These are phyloP conservation scores for Lottia gigantea DNA, from an alignment of 2,888 invertebrate genomes.

Conservation along the genomic window DNA sequence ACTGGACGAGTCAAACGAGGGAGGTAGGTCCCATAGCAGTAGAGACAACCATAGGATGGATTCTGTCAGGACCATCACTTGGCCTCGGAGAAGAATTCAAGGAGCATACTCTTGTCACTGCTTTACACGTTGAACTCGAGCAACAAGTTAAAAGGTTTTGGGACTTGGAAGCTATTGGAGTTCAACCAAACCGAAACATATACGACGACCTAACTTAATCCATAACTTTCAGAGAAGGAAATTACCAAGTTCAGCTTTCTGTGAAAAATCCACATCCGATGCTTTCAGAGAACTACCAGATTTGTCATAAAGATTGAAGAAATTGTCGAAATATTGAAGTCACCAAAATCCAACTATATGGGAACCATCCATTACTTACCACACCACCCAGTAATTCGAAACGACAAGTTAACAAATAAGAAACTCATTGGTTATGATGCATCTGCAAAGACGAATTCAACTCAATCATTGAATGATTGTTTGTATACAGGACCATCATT, in stretches of 20 bases:
- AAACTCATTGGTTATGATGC: not conserved
- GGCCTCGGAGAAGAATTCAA: not conserved
- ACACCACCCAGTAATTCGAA: slow-evolving; percentile 1
- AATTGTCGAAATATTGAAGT: too few relatives aligned
- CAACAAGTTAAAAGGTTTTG: not conserved
- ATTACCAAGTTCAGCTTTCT: not conserved
- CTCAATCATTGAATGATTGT: not conserved
- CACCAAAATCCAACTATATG: too few relatives aligned
- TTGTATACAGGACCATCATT: not conserved
- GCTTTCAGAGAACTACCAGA: not conserved
- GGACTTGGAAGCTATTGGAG: not conserved
- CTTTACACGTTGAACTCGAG: not conserved
- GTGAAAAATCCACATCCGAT: not conserved
- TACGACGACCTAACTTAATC: not conserved
- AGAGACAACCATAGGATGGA: not conserved
- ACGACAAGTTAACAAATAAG: not conserved
- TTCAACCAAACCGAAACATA: not conserved
- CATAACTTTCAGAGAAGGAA: not conserved
- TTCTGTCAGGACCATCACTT: too few relatives aligned
- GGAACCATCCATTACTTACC: not conserved
- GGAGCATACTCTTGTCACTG: not conserved
- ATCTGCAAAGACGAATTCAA: not conserved
- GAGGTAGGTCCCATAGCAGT: not conserved
- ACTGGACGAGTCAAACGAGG: not conserved
- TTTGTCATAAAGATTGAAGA: not conserved